These are phyloP conservation scores for Spinus pinus DNA, from an alignment of 2,797 vertebrate species.

Conservation along the genomic window DNA sequence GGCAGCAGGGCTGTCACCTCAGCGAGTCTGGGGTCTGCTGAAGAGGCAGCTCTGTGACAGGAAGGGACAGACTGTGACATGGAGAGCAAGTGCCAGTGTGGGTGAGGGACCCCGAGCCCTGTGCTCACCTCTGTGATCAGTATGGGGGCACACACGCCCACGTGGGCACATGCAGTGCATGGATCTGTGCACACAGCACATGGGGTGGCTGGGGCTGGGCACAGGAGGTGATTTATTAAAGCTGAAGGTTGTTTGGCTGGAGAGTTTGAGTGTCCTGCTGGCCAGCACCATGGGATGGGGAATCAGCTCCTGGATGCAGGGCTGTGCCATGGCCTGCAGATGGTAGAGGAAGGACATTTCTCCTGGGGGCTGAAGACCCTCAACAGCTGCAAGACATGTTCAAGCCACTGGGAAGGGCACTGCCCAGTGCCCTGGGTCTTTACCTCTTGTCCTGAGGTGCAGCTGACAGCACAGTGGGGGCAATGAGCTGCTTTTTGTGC, in stretches of 20 bases:
- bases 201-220: background rate
- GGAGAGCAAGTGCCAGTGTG: background rate
- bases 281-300: fast-evolving
- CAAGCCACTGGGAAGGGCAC: background rate
- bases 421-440: fast-evolving
- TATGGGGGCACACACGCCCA: fast-evolving
- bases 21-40: background rate
- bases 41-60: background rate
- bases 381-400: fast-evolving
- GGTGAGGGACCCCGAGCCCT: background rate
- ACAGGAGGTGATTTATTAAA: constrained; percentile 19
- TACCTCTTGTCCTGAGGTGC: fast-evolving
- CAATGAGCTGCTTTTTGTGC: background rate
- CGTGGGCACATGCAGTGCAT: fast-evolving
- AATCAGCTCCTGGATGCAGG: fast-evolving
- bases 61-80: background rate
- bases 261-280: fast-evolving
- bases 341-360: background rate
- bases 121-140: background rate
- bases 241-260: background rate
- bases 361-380: background rate
- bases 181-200: fast-evolving
- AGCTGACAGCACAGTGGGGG: fast-evolving
- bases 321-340: fast-evolving
- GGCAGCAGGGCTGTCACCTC: background rate